These are phyloP conservation scores for Plagiodera versicolora DNA, from an alignment of 2,888 invertebrate species.

Conservation along the genomic window DNA sequence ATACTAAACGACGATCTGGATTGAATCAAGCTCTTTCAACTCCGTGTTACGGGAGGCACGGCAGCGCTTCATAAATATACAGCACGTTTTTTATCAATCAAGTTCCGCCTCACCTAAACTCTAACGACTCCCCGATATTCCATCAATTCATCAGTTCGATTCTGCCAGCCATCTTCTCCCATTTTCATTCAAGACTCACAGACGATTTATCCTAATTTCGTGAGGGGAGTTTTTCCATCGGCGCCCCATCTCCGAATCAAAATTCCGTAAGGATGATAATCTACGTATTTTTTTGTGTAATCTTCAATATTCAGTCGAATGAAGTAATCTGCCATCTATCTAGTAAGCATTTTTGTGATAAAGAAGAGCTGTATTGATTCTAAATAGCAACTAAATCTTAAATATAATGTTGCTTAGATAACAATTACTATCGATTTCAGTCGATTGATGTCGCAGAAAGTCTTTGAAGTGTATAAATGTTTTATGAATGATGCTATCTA, in stretches of 20 bases:
- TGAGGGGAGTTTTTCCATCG: constrained; percentile 6
- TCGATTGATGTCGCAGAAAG: too few relatives aligned
- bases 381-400: too few relatives aligned
- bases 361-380: too few relatives aligned
- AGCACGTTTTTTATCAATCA: constrained; percentile 36
- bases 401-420: too few relatives aligned
- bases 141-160: constrained; percentile 36
- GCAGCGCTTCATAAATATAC: constrained; percentile 28
- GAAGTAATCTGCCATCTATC: too few relatives aligned
- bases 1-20: not conserved
- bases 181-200: constrained; percentile 33
- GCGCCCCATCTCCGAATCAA: not conserved
- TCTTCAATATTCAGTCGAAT: too few relatives aligned
- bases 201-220: constrained; percentile 42
- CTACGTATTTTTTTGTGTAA: too few relatives aligned
- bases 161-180: constrained; percentile 16
- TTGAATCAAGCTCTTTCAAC: constrained; percentile 5
- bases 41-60: constrained; percentile 3
- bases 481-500: too few relatives aligned
- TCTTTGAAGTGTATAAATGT: too few relatives aligned
- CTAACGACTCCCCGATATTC: constrained; percentile 43
- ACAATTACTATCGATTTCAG: too few relatives aligned
- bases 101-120: constrained; percentile 27
- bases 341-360: too few relatives aligned
- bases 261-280: not conserved